Evolutionary conservation across 2,113 vertebrate genomes (phyloP).

Genomic region (Sula dactylatra): DNA sequence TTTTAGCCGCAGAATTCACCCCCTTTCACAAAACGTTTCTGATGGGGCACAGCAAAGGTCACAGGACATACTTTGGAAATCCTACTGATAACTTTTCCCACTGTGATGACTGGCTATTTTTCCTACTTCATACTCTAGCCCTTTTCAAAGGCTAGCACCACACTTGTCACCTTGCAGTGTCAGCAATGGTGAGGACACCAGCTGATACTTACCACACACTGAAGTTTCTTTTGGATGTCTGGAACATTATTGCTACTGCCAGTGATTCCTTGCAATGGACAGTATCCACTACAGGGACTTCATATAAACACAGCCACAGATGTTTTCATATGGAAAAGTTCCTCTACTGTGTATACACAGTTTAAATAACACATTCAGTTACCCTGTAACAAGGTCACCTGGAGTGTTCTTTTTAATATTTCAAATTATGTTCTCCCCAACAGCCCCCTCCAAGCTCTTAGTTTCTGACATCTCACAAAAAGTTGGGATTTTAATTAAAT

Average conservation of each 20-base stretch:
- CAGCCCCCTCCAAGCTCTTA: background rate
- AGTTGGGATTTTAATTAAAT: background rate
- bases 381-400: background rate
- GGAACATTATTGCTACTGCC: background rate
- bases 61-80: background rate
- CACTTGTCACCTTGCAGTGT: background rate
- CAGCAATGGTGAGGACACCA: background rate
- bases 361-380: background rate
- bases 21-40: background rate
- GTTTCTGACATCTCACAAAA: background rate
- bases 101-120: background rate
- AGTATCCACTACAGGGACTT: accelerated
- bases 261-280: background rate
- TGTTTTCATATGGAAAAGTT: background rate
- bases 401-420: background rate
- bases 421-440: background rate
- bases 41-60: background rate
- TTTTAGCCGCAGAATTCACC: background rate
- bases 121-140: background rate
- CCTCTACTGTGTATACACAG: background rate
- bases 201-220: background rate
- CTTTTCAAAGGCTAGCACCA: background rate
- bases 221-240: background rate
- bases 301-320: background rate
- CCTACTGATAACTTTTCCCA: background rate